Evolutionary conservation across 2,113 vertebrate species (phyloP), one percentile per base, ranked within the genome.

Genomic region (Drymodes brunneopygia): DNA sequence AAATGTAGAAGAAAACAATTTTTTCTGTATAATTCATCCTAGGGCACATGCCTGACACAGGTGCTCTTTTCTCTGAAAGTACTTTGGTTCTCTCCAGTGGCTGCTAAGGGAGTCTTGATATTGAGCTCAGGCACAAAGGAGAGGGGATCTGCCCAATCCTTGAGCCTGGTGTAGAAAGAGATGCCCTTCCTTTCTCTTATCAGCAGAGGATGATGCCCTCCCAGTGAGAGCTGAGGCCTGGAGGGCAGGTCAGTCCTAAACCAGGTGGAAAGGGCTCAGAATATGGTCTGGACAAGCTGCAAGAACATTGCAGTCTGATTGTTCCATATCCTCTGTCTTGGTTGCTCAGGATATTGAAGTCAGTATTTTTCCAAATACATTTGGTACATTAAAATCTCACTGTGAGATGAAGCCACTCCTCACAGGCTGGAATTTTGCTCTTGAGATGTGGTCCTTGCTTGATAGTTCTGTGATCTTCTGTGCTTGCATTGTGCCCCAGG

Each of bases 31-130:
- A 56, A 87, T 74, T 81, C 12, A 36, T 79, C 24, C 48, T 79
- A 51, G 82, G 75, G 22, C 25, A 27, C 0, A 0, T 33, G 7
- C 40, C 23, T 91, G 36, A 66, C 35, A 38, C 8, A 40, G 25
- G 10, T 79, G 7, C 56, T 25, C 51, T 33, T 81, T 71, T 56
- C 21, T 62, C 64, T 91, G 51, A 23, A 50, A 77, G n/a, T 69
- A 10, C 21, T 51, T 40, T 40, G 19, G 40, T 75, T 85, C 31
- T 53, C 28, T 72, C n/a, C 45, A 35, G 11, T 48, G 28, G 20
- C 19, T 65, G 53, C 44, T 56, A 29, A 60, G 15, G 27, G 28
- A 87, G 40, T 18, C 57, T 71, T 47, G 56, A 40, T 47, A 44
- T 28, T 0, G 3, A 87, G 33, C 29, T 64, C 8, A 40, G 47